Conservation (phyloP, 2,113 vertebrate genomes). For the Peromyscus maniculatus region DNA sequence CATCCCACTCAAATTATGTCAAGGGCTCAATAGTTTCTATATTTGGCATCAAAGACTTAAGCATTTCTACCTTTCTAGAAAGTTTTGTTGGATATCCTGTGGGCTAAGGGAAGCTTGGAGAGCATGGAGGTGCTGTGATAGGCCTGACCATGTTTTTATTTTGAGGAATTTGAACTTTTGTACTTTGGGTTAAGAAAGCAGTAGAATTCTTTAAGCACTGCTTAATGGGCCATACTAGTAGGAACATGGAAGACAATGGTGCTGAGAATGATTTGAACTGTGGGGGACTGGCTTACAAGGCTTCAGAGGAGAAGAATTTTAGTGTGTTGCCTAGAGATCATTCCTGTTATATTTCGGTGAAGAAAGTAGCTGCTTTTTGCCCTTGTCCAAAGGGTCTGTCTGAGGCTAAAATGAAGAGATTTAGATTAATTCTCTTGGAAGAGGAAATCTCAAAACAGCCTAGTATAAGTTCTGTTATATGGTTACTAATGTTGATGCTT, state of each 20-base stretch:
- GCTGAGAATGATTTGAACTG: neutral
- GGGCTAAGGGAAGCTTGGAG: no score
- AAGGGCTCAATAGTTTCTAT: neutral
- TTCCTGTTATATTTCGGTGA: neutral
- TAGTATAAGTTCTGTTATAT: neutral
- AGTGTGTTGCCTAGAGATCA: neutral
- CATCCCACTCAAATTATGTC: neutral
- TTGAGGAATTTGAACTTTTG: neutral
- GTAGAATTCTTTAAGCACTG: neutral
- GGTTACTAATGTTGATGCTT: neutral
- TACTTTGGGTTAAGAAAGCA: neutral
- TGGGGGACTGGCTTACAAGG: neutral
- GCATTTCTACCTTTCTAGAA: neutral
- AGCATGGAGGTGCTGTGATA: neutral
- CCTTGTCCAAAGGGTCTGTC: neutral
- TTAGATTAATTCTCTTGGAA: neutral
- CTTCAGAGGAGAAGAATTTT: neutral
- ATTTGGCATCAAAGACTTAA: neutral
- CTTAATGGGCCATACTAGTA: neutral
- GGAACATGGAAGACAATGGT: neutral
- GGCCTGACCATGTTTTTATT: neutral
- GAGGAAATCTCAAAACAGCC: neutral
- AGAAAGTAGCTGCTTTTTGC: neutral
- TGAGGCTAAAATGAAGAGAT: neutral
- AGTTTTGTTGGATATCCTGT: neutral